These are phyloP conservation scores for Araneus ventricosus DNA, from an alignment of 1,140 invertebrate species.

Conservation along the genomic window DNA sequence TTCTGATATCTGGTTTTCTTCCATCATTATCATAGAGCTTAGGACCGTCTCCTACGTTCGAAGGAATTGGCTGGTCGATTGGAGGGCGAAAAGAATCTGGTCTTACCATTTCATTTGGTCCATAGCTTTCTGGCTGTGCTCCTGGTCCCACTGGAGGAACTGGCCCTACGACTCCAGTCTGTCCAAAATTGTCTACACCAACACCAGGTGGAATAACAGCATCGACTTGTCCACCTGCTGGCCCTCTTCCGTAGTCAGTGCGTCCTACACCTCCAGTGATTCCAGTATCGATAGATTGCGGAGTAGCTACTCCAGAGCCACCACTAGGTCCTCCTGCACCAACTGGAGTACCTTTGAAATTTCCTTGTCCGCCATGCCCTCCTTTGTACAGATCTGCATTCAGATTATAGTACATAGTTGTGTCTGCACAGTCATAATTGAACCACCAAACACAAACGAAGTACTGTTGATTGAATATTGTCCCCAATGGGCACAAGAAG, in stretches of 20 bases:
- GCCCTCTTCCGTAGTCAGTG: neutral
- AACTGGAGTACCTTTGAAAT: constrained; percentile 63
- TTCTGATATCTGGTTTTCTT: neutral
- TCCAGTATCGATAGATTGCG: neutral
- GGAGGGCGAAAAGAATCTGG: neutral
- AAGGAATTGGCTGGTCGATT: neutral
- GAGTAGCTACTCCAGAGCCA: neutral
- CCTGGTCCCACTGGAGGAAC: neutral
- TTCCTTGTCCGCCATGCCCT: constrained; percentile 43
- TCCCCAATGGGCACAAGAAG: constrained; percentile 81
- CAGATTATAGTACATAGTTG: constrained; percentile 83
- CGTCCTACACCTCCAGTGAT: neutral
- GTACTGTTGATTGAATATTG: constrained; percentile 80
- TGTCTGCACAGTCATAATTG: constrained; percentile 88
- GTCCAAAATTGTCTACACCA: neutral
- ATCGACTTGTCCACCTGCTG: neutral
- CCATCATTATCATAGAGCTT: neutral
- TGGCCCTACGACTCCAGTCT: neutral
- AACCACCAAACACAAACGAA: constrained; percentile 89
- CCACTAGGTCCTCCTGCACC: neutral
- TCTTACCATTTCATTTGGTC: neutral
- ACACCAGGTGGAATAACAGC: neutral
- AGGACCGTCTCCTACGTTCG: neutral
- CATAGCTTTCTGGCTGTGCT: neutral
- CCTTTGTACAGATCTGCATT: constrained; percentile 79